These are phyloP conservation scores for Tupiocoris notatus DNA, from an alignment of 2,888 invertebrate genomes.

Conservation along the genomic window DNA sequence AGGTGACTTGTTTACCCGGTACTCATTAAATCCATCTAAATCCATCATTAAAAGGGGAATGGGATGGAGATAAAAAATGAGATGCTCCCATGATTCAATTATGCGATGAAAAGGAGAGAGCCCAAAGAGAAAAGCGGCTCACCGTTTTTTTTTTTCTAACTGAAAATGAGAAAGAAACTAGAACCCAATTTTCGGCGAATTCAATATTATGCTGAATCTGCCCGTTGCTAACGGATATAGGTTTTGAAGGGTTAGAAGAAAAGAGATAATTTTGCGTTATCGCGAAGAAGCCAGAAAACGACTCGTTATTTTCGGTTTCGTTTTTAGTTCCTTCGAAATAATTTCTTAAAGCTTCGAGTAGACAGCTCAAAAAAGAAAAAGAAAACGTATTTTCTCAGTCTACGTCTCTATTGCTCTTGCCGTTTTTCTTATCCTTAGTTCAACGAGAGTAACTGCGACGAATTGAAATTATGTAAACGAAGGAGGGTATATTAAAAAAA, in stretches of 20 bases:
- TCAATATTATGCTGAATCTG: background rate
- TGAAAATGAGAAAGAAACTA: background rate
- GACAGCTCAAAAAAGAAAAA: background rate
- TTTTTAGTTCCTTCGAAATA: background rate
- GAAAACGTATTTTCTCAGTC: too few species aligned
- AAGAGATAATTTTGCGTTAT: background rate
- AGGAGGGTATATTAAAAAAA: constrained; percentile 39
- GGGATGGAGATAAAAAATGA: background rate
- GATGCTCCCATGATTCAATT: background rate
- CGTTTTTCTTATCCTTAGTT: background rate
- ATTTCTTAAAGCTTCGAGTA: background rate
- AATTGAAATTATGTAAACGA: constrained; percentile 40
- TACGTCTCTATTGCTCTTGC: too few species aligned
- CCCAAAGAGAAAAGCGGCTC: background rate
- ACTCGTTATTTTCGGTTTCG: background rate
- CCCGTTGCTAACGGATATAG: background rate
- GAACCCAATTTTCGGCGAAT: background rate
- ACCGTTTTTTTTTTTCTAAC: background rate
- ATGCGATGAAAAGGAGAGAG: background rate
- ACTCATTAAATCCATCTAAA: background rate
- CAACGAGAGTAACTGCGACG: constrained; percentile 19
- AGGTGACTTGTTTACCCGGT: background rate
- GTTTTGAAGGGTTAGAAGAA: background rate
- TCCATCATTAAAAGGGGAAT: background rate
- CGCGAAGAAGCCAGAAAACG: background rate